Base-by-base conservation (phyloP, 2,888 invertebrate genomes). In the Labia minor region DNA sequence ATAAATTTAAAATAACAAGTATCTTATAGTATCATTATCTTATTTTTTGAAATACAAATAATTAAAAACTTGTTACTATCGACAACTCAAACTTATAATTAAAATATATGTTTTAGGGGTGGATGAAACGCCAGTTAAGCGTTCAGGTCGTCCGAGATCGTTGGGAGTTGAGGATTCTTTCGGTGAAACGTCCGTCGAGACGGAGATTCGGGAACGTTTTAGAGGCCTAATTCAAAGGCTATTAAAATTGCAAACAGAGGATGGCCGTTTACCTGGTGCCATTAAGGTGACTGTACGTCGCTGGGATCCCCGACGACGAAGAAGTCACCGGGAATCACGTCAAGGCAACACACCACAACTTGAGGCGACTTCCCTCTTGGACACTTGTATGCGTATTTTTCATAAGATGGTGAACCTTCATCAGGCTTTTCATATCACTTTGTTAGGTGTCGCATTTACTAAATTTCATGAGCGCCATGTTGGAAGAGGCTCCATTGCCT, bases 121-220 rank as follows among this genome's bases (percentile, higher is more conserved):
- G 68, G 92, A 93, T 76, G 81, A 81, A 70, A 82, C 84, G 70
- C 80, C 82, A 65, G 89, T 93, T 0, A 88, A 89, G 73, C 82
- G 85, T 68, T 85, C 86, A 49, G 90, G 89, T 2, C 87, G 85
- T 74, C 90, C 90, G 14, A 88, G 88, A 75, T 87, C 86, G 69
- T 89, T 91, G 73, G 88, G 90, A 19, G 77, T 91, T 69, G 91
- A 91, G 75, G 90, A 91, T 75, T 86, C 89, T 68, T 90, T 89
- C 76, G 85, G 84, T 73, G 84, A 85, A 67, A 86, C 90, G 65
- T 86, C 86, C 71, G 82, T 86, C 1, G 85, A 86, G 72, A 85
- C 83, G 67, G 90, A 90, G 74, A 87, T 90, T 1, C 86, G 86
- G 74, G 86, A 87, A 26, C 87, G 88, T 72, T 83, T 90, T 71